A percentile compares a stretch with the other conserved stretches of the same genome.
phyloP scores from a whole-genome alignment of 2,888 invertebrate genomes.

The Tetranychus piercei region DNA sequence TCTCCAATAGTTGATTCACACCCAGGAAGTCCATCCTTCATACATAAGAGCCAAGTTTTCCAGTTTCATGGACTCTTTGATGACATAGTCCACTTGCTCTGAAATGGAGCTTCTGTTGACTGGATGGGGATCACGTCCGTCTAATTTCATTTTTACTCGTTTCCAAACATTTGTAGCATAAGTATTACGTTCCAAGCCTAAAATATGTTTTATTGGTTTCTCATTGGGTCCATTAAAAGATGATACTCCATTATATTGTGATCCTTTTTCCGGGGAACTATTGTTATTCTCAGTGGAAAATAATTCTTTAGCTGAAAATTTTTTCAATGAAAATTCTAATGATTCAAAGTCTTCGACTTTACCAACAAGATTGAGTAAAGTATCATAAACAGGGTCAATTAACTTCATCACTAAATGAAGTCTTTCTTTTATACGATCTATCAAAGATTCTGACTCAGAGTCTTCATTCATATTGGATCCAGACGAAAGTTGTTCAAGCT shows the following conservation, averaged over 20 bases:
- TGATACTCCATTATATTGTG: neutral
- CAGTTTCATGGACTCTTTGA: slow-evolving; percentile 73
- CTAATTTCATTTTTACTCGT: slow-evolving; percentile 76
- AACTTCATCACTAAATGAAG: neutral
- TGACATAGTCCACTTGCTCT: slow-evolving; percentile 68
- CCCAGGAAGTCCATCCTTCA: slow-evolving; percentile 99
- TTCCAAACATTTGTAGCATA: slow-evolving; percentile 84
- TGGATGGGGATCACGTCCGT: slow-evolving; percentile 69
- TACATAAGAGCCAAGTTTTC: slow-evolving; percentile 90
- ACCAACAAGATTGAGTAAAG: neutral
- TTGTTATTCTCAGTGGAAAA: neutral
- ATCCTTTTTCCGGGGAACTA: neutral
- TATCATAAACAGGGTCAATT: neutral
- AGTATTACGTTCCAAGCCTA: slow-evolving; percentile 48
- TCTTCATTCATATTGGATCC: neutral
- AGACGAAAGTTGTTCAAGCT: neutral
- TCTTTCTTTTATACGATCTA: neutral
- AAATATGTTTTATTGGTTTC: neutral
- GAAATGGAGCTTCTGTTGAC: slow-evolving; percentile 43
- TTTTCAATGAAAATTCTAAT: neutral
- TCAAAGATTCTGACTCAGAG: neutral
- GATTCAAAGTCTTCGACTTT: neutral
- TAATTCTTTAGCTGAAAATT: neutral
- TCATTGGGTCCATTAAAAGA: neutral
- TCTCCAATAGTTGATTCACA: slow-evolving; percentile 32